A percentile compares a stretch with the other conserved stretches of the same genome.
Evolutionary conservation across 2,888 invertebrate genomes (phyloP).

Genomic region (Eupelmus urozonus): DNA sequence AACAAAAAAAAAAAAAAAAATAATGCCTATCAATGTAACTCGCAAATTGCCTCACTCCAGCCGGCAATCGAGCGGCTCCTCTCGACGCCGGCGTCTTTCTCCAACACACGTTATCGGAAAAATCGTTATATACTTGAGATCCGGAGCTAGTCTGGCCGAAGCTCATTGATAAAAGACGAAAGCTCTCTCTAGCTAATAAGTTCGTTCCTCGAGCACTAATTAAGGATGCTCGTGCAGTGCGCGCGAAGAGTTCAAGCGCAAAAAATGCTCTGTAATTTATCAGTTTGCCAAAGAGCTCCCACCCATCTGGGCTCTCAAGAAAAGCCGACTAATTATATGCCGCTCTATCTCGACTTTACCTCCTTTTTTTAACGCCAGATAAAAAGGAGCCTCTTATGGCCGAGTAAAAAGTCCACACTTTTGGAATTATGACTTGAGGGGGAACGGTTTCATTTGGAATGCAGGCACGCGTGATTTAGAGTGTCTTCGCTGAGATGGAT

Average conservation of each 20-base stretch:
- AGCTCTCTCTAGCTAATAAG: slow-evolving; percentile 1
- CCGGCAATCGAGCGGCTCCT: neutral
- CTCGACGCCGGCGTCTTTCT: neutral
- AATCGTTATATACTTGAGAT: slow-evolving; percentile 33
- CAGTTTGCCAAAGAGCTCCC: slow-evolving; percentile 28
- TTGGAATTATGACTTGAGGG: too few species aligned
- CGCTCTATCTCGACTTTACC: neutral
- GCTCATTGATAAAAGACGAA: slow-evolving; percentile 38
- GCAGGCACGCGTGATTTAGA: too few species aligned
- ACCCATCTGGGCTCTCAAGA: too few species aligned
- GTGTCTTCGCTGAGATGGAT: too few species aligned
- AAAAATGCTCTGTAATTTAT: slow-evolving; percentile 44
- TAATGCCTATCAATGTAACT: too few species aligned
- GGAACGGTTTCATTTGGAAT: too few species aligned
- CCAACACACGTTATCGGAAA: slow-evolving; percentile 39
- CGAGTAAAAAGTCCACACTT: neutral
- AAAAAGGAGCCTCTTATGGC: neutral
- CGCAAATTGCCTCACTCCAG: too few species aligned
- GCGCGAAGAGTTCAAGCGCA: neutral
- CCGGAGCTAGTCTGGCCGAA: slow-evolving; percentile 15
- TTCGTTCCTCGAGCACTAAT: slow-evolving; percentile 41
- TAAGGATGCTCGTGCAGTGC: slow-evolving; percentile 24
- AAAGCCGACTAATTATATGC: slow-evolving; percentile 35
- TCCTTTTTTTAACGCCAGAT: neutral
- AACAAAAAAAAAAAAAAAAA: too few species aligned